Percentiles rank a stretch among this genome's conserved stretches.
phyloP scores from a whole-genome alignment of 2,888 invertebrate genomes.

The Drosophila borealis region DNA sequence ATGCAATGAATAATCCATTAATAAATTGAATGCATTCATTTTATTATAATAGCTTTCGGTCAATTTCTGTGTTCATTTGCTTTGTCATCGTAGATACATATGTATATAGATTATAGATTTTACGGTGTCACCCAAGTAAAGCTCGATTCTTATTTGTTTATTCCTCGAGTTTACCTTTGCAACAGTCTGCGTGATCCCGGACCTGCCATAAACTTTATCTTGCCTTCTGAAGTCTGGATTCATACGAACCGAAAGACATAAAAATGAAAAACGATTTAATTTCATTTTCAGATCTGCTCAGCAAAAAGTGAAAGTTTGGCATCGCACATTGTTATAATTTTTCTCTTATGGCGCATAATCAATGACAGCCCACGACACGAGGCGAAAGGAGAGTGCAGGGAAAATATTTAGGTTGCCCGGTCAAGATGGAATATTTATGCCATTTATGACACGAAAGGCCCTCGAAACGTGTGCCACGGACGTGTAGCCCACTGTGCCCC shows the following conservation, averaged over 20 bases:
- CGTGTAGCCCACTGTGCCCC: constrained; percentile 27
- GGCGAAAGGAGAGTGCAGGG: constrained; percentile 16
- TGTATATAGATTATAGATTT: background rate
- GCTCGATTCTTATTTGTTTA: constrained; percentile 8
- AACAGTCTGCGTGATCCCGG: constrained; percentile 34
- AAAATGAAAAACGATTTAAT: constrained; percentile 78
- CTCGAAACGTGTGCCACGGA: constrained; percentile 75
- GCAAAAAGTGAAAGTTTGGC: constrained; percentile 70
- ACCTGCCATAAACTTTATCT: constrained; percentile 49
- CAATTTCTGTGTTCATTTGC: background rate
- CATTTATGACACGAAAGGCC: constrained; percentile 80
- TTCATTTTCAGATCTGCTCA: constrained; percentile 62
- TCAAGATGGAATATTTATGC: constrained; percentile 80
- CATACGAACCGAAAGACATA: constrained; percentile 37
- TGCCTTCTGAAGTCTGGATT: constrained; percentile 18
- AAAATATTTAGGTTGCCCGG: constrained; percentile 76
- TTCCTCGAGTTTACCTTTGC: background rate
- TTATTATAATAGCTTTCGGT: constrained; percentile 26
- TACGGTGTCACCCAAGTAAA: background rate
- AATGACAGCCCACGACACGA: constrained; percentile 21
- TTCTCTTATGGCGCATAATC: constrained; percentile 42
- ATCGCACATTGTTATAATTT: constrained; percentile 70
- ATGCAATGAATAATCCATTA: constrained; percentile 44
- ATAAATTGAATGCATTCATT: constrained; percentile 15
- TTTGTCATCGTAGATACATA: background rate